phyloP scores from a whole-genome alignment of 2,113 vertebrate genomes.

The Platysteira castanea region DNA sequence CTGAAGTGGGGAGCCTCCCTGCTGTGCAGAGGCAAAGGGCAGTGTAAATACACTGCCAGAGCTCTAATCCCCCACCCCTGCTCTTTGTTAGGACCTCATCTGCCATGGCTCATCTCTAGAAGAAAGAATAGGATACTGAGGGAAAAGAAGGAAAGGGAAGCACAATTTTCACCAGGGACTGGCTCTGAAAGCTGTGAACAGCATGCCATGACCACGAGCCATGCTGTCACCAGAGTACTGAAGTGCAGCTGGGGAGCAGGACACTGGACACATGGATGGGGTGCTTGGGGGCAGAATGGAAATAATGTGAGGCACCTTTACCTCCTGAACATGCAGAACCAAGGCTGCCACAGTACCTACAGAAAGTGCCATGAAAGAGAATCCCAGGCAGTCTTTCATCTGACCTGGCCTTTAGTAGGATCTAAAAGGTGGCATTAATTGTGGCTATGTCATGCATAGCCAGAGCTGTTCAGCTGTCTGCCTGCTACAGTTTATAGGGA shows the following conservation, averaged over 20 bases:
- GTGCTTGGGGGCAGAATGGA: not conserved
- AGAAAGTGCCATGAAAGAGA: not conserved
- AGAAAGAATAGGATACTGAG: not conserved
- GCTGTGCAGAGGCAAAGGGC: not conserved
- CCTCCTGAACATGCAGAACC: too few relatives aligned
- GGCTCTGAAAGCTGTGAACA: not conserved
- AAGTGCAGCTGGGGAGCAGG: not conserved
- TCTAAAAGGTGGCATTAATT: not conserved
- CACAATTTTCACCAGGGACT: not conserved
- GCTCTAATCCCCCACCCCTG: not conserved
- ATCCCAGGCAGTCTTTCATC: not conserved
- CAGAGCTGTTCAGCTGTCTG: not conserved
- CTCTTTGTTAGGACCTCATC: not conserved
- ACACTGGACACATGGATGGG: not conserved
- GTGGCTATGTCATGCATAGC: not conserved
- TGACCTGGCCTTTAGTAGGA: not conserved
- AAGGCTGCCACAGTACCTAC: too few relatives aligned
- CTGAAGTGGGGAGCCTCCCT: not conserved
- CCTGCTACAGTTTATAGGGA: not conserved
- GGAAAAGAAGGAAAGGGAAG: not conserved
- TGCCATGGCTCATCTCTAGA: not conserved
- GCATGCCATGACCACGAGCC: rapidly evolving
- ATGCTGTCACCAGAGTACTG: not conserved
- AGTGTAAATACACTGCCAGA: not conserved
- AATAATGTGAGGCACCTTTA: too few relatives aligned